These are phyloP conservation scores for Drosophila gunungcola DNA, from an alignment of 1,140 invertebrate genomes.

Conservation along the genomic window DNA sequence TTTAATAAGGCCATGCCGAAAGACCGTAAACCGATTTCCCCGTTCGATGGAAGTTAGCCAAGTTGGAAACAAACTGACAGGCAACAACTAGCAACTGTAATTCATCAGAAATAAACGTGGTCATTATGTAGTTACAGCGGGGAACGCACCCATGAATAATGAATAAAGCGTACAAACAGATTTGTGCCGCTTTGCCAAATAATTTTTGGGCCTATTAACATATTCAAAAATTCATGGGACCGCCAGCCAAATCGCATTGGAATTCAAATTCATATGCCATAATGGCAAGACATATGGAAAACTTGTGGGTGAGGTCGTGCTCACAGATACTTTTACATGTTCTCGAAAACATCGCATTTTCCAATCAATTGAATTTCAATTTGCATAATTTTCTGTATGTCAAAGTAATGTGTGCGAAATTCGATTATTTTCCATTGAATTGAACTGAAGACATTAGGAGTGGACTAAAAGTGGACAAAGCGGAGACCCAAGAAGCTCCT, in stretches of 20 bases:
- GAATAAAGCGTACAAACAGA: constrained; percentile 64
- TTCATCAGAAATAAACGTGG: constrained; percentile 61
- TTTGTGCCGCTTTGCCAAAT: constrained; percentile 55
- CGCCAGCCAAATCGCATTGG: constrained; percentile 32
- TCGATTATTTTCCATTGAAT: constrained; percentile 83
- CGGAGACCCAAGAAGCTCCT: constrained; percentile 27
- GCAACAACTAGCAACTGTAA: constrained; percentile 27
- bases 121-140: constrained; percentile 43
- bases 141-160: constrained; percentile 58
- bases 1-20: constrained; percentile 60
- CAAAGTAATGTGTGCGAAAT: constrained; percentile 80
- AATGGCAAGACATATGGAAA: constrained; percentile 64
- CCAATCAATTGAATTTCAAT: constrained; percentile 83
- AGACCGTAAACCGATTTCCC: constrained; percentile 34
- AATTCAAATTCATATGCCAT: constrained; percentile 64
- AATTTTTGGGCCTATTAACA: constrained; percentile 61
- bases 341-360: constrained; percentile 64
- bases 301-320: constrained; percentile 41
- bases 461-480: constrained; percentile 74
- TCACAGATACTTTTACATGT: constrained; percentile 16
- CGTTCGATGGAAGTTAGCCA: constrained; percentile 3
- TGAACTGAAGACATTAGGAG: constrained; percentile 76
- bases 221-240: constrained; percentile 55
- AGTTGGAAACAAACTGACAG: constrained; percentile 25
- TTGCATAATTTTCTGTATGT: constrained; percentile 81